Base-by-base conservation (phyloP, 64 coral and sea anemone species). In the Dendronephthya gigantea region DNA sequence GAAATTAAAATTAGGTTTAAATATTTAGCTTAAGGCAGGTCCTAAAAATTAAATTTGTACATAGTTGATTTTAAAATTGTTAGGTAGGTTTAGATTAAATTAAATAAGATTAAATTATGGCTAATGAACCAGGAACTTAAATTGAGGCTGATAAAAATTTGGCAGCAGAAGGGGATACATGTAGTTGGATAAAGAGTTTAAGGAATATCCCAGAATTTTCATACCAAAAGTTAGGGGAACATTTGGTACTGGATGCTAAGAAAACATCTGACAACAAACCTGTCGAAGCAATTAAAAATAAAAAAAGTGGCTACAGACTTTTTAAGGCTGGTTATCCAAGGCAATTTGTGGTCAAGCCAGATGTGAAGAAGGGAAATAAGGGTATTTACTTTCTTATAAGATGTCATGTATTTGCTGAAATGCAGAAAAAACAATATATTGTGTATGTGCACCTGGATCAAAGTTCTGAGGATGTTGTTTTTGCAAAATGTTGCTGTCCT, bases 401-500 rank as follows among this genome's bases (percentile, higher is more conserved):
- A 15, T 66, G 58, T 66, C 58, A 66, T 66, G 58, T 15, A 30
- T 66, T 66, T 66, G 58, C 58, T 66, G 58, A 66, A 66, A 66
- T 66, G 58, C 58, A 30, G 2, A 86, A 59, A 68, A 56, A 68
- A 50, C 28, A 56, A 36, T 86, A 86, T 39, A 62, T 59, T 17
- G 50, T 62, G 0, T 66, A 36, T 39, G 49, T 86, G 23, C 32
- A 86, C 25, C 51, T 86, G 22, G 30, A 86, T 68, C n/a, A 22
- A 62, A 82, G 38, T 36, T 32, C 52, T 38, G 84, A 55, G 34
- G 59, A 68, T 59, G 84, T 86, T 36, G 56, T 68, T 40, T 50
- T 59, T 50, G 84, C 30, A 59, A 35, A 86, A 8, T 86, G 84
- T 86, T 29, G 34, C 22, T 86, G 84, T 86, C 41, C 41, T 45